A percentile compares a stretch with the other conserved stretches of the same genome.
Evolutionary conservation across 2,888 invertebrate species (phyloP).

Genomic region (Acanthosepion lycidas): DNA sequence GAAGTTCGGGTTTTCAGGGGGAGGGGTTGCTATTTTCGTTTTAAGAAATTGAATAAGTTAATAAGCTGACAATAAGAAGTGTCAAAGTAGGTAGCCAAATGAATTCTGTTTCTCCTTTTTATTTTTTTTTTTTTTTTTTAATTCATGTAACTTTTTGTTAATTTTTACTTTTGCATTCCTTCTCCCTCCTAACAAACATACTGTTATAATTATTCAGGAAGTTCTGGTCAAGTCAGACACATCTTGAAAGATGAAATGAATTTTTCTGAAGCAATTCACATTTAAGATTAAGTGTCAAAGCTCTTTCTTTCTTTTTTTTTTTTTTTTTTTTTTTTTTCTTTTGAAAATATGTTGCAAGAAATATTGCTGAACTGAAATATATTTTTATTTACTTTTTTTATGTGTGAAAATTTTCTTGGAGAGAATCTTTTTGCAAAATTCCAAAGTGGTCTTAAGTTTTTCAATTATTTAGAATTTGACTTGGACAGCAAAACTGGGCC

Average conservation of each 20-base stretch:
- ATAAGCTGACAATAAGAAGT: background rate
- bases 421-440: background rate
- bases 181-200: background rate
- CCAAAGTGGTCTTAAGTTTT: background rate
- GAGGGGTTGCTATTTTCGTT: background rate
- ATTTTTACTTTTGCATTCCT: background rate
- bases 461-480: background rate
- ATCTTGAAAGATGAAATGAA: background rate
- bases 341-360: background rate
- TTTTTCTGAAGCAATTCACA: background rate
- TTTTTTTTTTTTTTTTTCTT: background rate
- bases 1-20: background rate
- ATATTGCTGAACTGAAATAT: background rate
- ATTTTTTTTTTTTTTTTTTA: too few species aligned
- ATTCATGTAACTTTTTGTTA: background rate
- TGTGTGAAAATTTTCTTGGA: background rate
- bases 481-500: background rate
- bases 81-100: background rate
- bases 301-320: background rate
- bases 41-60: background rate
- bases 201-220: conserved; percentile 4
- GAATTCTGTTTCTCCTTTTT: background rate
- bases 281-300: background rate
- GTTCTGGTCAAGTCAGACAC: background rate
- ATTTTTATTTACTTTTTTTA: background rate